Percentiles rank a stretch among this genome's conserved stretches.
These are phyloP conservation scores for Tokudaia tokunoshimensis DNA, from an alignment of 2,797 vertebrate species.

Conservation along the genomic window DNA sequence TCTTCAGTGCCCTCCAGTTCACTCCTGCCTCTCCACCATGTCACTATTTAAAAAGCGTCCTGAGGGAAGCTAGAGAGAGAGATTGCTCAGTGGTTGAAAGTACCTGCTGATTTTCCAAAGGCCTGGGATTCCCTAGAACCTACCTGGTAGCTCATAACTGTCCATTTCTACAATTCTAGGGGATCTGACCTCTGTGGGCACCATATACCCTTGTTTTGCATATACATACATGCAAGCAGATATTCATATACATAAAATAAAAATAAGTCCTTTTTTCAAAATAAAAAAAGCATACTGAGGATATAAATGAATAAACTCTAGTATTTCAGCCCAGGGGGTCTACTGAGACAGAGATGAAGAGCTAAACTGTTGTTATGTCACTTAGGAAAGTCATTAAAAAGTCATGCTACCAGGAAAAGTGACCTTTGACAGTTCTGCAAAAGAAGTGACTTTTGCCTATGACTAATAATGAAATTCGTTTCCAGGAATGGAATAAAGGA, in stretches of 20 bases:
- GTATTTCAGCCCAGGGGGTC: conserved; percentile 53
- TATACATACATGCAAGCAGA: neutral
- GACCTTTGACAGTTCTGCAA: conserved; percentile 48
- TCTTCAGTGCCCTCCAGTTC: conserved; percentile 47
- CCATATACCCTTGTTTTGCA: neutral
- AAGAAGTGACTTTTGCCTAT: conserved; percentile 70
- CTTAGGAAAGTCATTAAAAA: conserved; percentile 74
- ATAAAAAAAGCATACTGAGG: neutral
- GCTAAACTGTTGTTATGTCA: conserved; percentile 60
- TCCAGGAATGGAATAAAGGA: conserved; percentile 73
- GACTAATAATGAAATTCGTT: conserved; percentile 64
- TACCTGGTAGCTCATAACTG: neutral
- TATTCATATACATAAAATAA: neutral
- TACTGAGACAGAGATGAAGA: conserved; percentile 49
- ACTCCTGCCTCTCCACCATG: neutral
- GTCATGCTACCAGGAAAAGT: conserved; percentile 36
- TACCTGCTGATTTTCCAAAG: neutral
- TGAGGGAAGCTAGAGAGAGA: neutral
- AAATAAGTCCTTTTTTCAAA: neutral
- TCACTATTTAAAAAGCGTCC: conserved; percentile 57
- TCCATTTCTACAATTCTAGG: neutral
- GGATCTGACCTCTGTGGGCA: neutral
- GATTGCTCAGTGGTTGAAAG: neutral
- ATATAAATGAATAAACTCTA: conserved; percentile 5
- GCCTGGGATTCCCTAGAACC: neutral